phyloP scores from a whole-genome alignment of 2,888 invertebrate genomes.

The Encarsia formosa region DNA sequence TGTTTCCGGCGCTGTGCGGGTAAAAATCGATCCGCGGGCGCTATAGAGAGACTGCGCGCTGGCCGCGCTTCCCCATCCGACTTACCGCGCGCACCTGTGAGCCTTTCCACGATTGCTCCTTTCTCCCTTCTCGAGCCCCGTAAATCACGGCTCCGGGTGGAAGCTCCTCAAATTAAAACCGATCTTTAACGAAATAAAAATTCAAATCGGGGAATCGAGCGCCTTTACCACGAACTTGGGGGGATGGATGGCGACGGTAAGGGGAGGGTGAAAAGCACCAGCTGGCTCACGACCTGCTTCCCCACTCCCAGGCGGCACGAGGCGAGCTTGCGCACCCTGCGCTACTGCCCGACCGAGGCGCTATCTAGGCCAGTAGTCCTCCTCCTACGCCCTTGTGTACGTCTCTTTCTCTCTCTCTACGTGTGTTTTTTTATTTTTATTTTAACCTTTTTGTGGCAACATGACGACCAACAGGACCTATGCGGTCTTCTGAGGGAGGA shows the following conservation, averaged over 20 bases:
- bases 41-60: conserved; percentile 5
- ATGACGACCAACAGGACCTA: neutral
- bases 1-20: too few relatives aligned
- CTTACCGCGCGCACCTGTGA: neutral
- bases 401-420: too few relatives aligned
- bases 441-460: neutral
- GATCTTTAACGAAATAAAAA: too few relatives aligned
- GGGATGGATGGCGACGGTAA: neutral
- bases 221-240: too few relatives aligned
- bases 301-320: neutral
- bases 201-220: too few relatives aligned
- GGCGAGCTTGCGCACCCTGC: conserved; percentile 9
- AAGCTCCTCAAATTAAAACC: too few relatives aligned
- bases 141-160: too few relatives aligned
- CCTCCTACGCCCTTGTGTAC: conserved; percentile 24
- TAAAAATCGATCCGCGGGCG: conserved; percentile 21
- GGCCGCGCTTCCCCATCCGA: neutral
- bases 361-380: conserved; percentile 32
- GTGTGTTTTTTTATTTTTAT: too few relatives aligned
- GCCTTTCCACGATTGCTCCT: neutral
- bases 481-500: too few relatives aligned
- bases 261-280: neutral
- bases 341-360: conserved; percentile 18
- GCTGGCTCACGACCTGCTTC: neutral
- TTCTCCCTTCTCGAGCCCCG: neutral